Base-by-base conservation (phyloP, 2,113 vertebrate genomes). In the Stictonetta naevosa region DNA sequence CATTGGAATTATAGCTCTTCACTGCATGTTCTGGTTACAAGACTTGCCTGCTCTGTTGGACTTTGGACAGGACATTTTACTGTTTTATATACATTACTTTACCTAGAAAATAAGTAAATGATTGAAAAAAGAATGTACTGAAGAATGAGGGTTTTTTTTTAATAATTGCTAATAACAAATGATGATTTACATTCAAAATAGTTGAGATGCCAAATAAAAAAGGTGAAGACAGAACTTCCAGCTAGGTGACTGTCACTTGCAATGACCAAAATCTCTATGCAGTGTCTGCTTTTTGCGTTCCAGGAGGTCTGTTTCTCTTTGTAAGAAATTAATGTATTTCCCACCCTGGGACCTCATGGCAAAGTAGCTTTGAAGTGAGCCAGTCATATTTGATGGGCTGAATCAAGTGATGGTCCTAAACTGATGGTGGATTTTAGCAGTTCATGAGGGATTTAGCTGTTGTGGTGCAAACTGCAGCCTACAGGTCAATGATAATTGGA, bases 271-370 rank as follows among this genome's bases (percentile, higher is more conserved):
- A 68, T 68, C 8, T 86, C 15, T 44, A 58, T 44, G 31, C 11
- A 58, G 20, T 12, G 11, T 76, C 55, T 52, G 8, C 5, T 59
- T 68, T 68, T 69, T 2, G 1, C 0, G 0, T 73, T 36, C 7
- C 5, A 4, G 20, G 18, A 50, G 4, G 2, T 14, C 33, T 80
- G 12, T 80, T 21, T 89, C 14, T 25, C 22, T 53, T 38, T 16
- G 6, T 20, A 53, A 81, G 23, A 38, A 63, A 36, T 29, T 20
- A 13, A n/a, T 56, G 4, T 8, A 58, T 56, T 25, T 69, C 52
- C 42, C 81, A 38, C 68, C 25, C 68, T 69, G 44, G 38, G 64
- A 90, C 19, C 25, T 74, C 25, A 5, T 8, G 42, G 64, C 38
- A 87, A 63, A 84, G 34, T 42, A 66, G 2, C 44, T 87, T 73